Base-by-base conservation (phyloP, 1,140 invertebrate species). In the Drosophila mayri region DNA sequence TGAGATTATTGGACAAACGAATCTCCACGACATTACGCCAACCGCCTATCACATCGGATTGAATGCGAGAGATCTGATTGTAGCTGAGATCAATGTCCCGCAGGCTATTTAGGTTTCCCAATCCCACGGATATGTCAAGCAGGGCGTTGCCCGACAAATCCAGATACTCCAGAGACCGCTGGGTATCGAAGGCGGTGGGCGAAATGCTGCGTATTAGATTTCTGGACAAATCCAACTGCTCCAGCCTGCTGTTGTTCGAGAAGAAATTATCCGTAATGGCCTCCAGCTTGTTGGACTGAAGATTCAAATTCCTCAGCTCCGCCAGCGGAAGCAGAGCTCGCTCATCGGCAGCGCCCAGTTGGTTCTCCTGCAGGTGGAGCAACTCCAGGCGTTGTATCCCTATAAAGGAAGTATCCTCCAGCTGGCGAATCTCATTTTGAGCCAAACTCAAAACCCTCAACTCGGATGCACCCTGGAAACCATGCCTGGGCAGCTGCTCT, bases 131-230 rank as follows among this genome's bases (percentile, higher is more conserved):
- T 62, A 98, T 94, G 79, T 95, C 94, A 2, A 94, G 94, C 50
- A 98, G 91, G 68, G 95, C 94, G 92, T 98, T 98, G 68, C 96
- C 95, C 7, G 97, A 97, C 52, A 97, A 94, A 90, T 97, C 95
- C 6, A 98, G 82, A 74, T 95, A 94, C 92, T 96, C 94, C 60
- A 98, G 93, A 46, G 96, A 94, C 67, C 95, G 94, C 14, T 95
- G 95, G 73, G 94, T 95, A 25, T 94, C 94, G 28, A 98, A 95
- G 16, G 95, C 94, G 2, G 94, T 94, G 6, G 94, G 94, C 1
- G 94, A 94, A 68, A 97, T 95, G 85, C 94, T 95, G 28, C 95
- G 94, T 28, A 98, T 92, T 79, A 95, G 95, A 91, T 98, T 98
- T 73, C 95, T 94, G 59, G 96, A 97, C 2, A 98, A 88, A 93